Conservation (phyloP, 35 echinoderm and acorn worm genomes). For the Nesometra sesokonis region DNA sequence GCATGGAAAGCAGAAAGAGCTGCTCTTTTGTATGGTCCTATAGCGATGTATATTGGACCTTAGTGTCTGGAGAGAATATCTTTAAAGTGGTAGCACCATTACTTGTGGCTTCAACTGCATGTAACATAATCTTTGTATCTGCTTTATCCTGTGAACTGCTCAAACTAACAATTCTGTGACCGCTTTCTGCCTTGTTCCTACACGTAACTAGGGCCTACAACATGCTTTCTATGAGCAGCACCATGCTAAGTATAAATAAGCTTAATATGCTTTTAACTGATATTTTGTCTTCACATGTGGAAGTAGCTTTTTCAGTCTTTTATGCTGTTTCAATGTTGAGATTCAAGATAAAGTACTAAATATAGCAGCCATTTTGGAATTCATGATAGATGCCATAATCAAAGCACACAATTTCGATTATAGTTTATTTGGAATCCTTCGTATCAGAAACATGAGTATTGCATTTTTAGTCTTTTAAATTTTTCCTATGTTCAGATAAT, state of each 20-base stretch:
- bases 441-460: too few relatives aligned
- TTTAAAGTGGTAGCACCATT: constrained; percentile 3
- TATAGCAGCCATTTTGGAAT: too few relatives aligned
- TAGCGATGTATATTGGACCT: constrained; percentile 20
- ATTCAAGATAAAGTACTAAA: too few relatives aligned
- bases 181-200: background rate
- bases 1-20: constrained; percentile 34
- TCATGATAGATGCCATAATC: too few relatives aligned
- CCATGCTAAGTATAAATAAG: too few relatives aligned
- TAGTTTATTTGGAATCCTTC: too few relatives aligned
- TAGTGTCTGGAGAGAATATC: constrained; percentile 17
- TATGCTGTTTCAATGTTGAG: too few relatives aligned
- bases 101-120: constrained; percentile 8
- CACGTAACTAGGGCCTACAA: background rate
- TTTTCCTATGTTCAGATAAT: too few relatives aligned
- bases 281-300: background rate
- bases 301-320: too few relatives aligned
- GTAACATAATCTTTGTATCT: constrained; percentile 27
- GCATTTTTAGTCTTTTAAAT: too few relatives aligned
- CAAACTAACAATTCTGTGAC: background rate
- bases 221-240: background rate
- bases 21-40: background rate
- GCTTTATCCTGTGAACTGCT: constrained; percentile 28
- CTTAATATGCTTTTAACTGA: background rate
- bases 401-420: too few relatives aligned